Percentiles rank a stretch among this genome's conserved stretches.
Evolutionary conservation across 2,888 invertebrate species (phyloP).

Genomic region (Nezara viridula): DNA sequence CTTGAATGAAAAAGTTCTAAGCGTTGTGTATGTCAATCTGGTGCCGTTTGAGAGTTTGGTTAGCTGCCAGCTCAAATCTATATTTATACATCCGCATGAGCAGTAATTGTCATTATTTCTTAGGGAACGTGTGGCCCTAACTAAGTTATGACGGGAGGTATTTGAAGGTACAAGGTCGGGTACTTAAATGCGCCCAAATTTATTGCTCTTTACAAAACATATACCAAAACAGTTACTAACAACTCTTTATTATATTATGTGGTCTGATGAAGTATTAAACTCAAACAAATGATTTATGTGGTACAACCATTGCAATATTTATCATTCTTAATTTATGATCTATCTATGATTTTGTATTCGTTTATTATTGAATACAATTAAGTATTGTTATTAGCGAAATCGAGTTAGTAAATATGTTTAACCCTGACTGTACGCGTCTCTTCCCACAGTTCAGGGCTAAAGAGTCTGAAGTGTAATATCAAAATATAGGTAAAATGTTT

Average conservation of each 20-base stretch:
- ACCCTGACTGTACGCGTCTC: too few species aligned
- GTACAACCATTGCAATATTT: not conserved
- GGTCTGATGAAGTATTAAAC: not conserved
- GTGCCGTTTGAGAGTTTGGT: slow-evolving; percentile 2
- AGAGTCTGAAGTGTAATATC: too few species aligned
- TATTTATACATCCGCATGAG: slow-evolving; percentile 45
- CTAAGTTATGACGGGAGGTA: not conserved
- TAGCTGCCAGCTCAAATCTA: slow-evolving; percentile 17
- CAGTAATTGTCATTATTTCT: slow-evolving; percentile 41
- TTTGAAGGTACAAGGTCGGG: not conserved
- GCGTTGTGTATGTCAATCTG: slow-evolving; percentile 26
- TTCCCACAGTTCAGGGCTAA: too few species aligned
- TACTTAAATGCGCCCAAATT: not conserved
- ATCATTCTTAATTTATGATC: not conserved
- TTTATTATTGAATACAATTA: not conserved
- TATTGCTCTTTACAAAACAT: not conserved
- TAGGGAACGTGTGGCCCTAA: not conserved
- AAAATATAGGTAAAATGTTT: too few species aligned
- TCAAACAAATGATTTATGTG: too few species aligned
- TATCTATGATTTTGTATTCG: not conserved
- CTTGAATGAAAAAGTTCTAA: slow-evolving; percentile 18
- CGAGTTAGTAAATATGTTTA: too few species aligned
- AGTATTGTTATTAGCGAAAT: too few species aligned
- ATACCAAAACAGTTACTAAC: not conserved
- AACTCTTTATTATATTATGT: not conserved